Base-by-base conservation (phyloP, 2,888 invertebrate genomes). In the Eulithis testata region DNA sequence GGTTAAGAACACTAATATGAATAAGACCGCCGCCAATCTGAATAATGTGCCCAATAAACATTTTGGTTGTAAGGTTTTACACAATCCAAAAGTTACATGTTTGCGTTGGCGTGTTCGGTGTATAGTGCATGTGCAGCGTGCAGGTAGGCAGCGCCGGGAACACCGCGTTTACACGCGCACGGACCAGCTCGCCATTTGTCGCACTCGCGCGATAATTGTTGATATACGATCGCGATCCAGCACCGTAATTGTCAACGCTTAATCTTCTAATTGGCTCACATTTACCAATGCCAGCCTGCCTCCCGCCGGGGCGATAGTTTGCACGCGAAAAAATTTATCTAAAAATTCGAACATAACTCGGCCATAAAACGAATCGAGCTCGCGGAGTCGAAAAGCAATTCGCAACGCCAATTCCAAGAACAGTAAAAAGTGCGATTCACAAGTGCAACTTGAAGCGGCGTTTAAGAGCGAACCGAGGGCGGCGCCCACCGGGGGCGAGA, bases 261-360 rank as follows among this genome's bases (percentile, higher is more conserved):
- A 91, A 93, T 93, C 93, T 93, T 93, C 92, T 93, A 93, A 93
- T 93, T 92, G 93, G 85, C 87, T 88, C 90, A 86, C 92, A 93
- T 93, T 93, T 93, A 85, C 90, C 92, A 93, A 86, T 89, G 93
- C 91, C 93, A 93, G 83, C 83, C 83, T 84, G 86, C 86, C 79
- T 81, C 80, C 78, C 78, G 77, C 81, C 80, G 80, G 76, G 76
- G 72, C 82, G 79, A 89, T 88, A 88, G 86, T 86, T 83, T 72
- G 73, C 75, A 76, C 73, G 76, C 75, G 79, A 87, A 89, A 85
- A 85, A 51, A 61, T 68, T 68, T 21, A 72, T 72, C 72, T 71
- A 72, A 88, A 82, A 76, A 77, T 76, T 73, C 73, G 77, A 69
- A 69, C 70, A 73, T 75, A 70, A 72, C 66, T 56, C 75, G 60